These are phyloP conservation scores for Drosophila subobscura DNA, from an alignment of 1,140 invertebrate species.

Conservation along the genomic window DNA sequence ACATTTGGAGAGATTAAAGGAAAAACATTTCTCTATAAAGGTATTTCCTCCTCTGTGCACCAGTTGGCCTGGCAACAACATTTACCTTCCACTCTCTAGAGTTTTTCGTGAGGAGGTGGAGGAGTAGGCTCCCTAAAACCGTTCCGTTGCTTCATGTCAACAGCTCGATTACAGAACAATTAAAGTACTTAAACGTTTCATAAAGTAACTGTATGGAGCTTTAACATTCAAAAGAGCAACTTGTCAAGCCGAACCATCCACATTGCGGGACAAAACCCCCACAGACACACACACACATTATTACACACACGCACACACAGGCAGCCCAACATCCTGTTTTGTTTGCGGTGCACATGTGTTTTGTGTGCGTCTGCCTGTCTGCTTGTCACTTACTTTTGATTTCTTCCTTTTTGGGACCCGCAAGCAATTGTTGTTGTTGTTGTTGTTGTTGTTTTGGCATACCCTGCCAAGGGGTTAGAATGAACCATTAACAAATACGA, in stretches of 20 bases:
- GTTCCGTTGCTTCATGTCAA: constrained; percentile 24
- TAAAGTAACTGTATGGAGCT: constrained; percentile 13
- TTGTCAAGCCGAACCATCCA: constrained; percentile 47
- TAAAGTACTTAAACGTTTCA: constrained; percentile 62
- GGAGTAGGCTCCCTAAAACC: too few species aligned
- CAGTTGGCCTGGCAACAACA: too few species aligned
- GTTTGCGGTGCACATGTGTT: constrained; percentile 78
- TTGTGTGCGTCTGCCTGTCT: constrained; percentile 77
- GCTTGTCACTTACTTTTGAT: constrained; percentile 80
- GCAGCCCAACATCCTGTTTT: constrained; percentile 51
- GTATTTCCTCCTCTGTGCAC: too few species aligned
- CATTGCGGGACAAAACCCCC: constrained; percentile 14
- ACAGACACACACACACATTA: too few species aligned
- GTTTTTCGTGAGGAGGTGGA: too few species aligned
- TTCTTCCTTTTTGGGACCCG: constrained; percentile 51
- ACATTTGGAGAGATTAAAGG: neutral
- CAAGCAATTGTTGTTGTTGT: neutral
- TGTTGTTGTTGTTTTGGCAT: constrained; percentile 1
- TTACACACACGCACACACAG: neutral
- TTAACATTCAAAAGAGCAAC: constrained; percentile 71
- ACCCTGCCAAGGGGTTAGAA: too few species aligned
- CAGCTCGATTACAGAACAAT: constrained; percentile 59
- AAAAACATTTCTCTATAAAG: neutral
- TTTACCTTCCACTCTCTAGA: too few species aligned
- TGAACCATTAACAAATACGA: too few species aligned